Evolutionary conservation across 2,797 vertebrate genomes (phyloP), one percentile per base, ranked within the genome.

Genomic region (Sebastes trivittatus): DNA sequence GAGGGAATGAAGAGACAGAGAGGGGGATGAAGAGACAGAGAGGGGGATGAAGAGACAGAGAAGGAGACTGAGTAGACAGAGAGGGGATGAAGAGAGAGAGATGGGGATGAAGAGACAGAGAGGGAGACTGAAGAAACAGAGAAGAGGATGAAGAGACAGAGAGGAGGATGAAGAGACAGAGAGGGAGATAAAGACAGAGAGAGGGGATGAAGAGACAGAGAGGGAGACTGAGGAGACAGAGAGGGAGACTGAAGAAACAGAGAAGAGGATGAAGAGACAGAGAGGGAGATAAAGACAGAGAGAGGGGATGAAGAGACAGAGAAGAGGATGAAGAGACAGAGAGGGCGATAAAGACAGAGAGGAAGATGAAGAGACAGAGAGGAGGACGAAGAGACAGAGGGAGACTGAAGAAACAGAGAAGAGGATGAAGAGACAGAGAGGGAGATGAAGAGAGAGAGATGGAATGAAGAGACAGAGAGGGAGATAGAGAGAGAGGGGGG

Each of bases 341-440:
- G 52, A 55, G 10, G n/a, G n/a, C 2, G 3, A n/a, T n/a, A 20
- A 52, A 52, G 49, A 52, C 8, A 52, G 0, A 52, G 49, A 52
- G 20, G 18, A 25, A 3, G 30, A 32, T 32, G 32, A 32, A 32
- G 4, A 34, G 3, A 34, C 9, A 13, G 42, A 49, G 16, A 20
- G 0, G 2, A 0, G 1, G 34, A 34, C 0, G 2, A n/a, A n/a
- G 4, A 4, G 4, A 49, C 92, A 87, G 90, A 93, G 89, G 87
- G 90, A 94, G 93, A 93, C 23, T 81, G 88, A 92, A 80, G 83
- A 81, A 82, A 88, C 81, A 63, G 81, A 84, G 83, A 75, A 68
- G 67, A 29, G 66, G 4, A 59, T 65, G 77, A 88, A 67, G 72
- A 86, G 81, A 87, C 79, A 84, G 85, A 80, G 78, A 90, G 90